These are phyloP conservation scores for Drosophila watanabei DNA, from an alignment of 1,140 invertebrate genomes.

Conservation along the genomic window DNA sequence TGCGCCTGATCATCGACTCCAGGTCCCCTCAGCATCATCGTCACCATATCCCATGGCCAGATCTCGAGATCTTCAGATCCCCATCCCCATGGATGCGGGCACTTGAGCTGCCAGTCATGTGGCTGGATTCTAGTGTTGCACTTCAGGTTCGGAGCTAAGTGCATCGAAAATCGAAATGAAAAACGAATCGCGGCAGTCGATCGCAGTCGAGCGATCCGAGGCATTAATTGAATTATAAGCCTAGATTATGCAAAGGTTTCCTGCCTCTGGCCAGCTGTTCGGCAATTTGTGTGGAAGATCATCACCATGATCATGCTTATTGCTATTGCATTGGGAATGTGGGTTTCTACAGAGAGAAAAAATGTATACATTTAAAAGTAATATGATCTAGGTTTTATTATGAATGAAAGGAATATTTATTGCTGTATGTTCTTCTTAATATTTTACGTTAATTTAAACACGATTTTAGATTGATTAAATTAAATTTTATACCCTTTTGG, in stretches of 20 bases:
- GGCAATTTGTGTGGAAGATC: constrained; percentile 75
- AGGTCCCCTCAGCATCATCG: constrained; percentile 3
- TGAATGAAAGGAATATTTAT: background rate
- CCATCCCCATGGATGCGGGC: constrained; percentile 12
- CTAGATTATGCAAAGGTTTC: constrained; percentile 85
- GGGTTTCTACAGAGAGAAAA: background rate
- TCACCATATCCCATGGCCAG: constrained; percentile 1
- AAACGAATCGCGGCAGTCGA: constrained; percentile 16
- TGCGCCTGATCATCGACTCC: constrained; percentile 11
- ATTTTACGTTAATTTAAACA: background rate
- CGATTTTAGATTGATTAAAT: background rate
- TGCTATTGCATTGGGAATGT: constrained; percentile 2
- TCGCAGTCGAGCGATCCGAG: constrained; percentile 43
- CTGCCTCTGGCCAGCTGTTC: constrained; percentile 70
- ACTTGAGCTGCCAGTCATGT: constrained; percentile 81
- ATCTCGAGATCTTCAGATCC: background rate
- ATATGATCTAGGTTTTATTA: background rate
- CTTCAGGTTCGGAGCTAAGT: constrained; percentile 73
- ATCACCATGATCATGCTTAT: constrained; percentile 43
- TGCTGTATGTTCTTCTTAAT: background rate
- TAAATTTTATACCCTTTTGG: too few relatives aligned
- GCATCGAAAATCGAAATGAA: constrained; percentile 47
- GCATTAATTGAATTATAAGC: constrained; percentile 85
- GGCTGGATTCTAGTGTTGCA: constrained; percentile 81
- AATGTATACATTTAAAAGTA: too few relatives aligned